Evolutionary conservation across 2,888 invertebrate genomes (phyloP).

Genomic region (Tholera decimalis): DNA sequence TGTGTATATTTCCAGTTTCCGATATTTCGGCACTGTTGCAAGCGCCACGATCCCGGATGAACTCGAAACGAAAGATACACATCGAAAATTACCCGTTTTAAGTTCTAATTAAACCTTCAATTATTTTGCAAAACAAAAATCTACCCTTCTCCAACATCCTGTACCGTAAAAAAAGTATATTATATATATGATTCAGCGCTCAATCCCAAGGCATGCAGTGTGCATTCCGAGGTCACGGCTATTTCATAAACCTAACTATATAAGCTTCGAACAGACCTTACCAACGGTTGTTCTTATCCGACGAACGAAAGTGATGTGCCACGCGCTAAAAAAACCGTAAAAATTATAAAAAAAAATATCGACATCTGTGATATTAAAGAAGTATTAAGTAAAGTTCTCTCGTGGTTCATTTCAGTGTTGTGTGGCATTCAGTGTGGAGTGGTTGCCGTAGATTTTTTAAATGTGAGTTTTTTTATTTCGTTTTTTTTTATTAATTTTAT

Average conservation of each 20-base stretch:
- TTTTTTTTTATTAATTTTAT: constrained; percentile 28
- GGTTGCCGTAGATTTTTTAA: constrained; percentile 64
- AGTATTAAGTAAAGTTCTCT: constrained; percentile 54
- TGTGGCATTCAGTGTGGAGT: constrained; percentile 69
- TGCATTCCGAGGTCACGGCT: constrained; percentile 62
- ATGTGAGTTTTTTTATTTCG: constrained; percentile 61
- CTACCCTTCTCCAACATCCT: neutral
- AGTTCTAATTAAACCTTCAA: no score
- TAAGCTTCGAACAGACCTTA: constrained; percentile 58
- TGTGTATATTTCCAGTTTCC: no score
- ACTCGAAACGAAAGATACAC: no score
- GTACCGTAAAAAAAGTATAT: constrained; percentile 29
- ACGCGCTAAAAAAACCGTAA: constrained; percentile 31
- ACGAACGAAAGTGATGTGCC: constrained; percentile 64
- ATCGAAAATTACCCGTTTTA: no score
- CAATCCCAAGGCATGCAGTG: constrained; percentile 36
- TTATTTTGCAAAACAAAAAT: neutral
- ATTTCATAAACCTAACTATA: constrained; percentile 72
- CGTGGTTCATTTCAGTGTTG: constrained; percentile 70
- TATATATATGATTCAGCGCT: constrained; percentile 56
- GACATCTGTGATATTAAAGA: constrained; percentile 40
- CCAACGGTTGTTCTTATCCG: constrained; percentile 65
- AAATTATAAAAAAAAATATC: constrained; percentile 50
- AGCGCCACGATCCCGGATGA: no score
- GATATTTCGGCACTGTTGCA: no score